Base-by-base conservation (phyloP, 2,797 vertebrate genomes). In the Champsocephalus esox region DNA sequence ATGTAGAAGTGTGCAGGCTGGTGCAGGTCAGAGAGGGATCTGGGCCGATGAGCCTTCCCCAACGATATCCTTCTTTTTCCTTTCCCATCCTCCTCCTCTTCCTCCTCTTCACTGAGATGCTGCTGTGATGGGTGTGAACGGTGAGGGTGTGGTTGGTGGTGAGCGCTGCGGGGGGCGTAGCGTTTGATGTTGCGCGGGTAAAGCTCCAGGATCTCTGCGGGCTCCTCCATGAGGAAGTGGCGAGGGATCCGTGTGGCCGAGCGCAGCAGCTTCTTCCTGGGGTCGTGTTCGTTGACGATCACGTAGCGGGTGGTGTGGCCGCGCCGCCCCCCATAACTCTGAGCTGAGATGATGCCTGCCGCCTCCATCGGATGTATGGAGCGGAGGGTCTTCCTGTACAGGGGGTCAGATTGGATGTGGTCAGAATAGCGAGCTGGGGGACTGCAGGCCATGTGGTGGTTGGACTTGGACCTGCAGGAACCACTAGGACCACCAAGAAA, bases 241-340 rank as follows among this genome's bases (percentile, higher is more conserved):
- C 95, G 93, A 3, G 96, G 96, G 54, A 96, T 80, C 14, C 96
- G 92, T 1, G 95, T 92, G 19, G 93, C 49, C 0, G 95, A 94
- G 34, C 90, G 95, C 52, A 94, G 44, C 0, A 95, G 76, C 75
- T 96, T 97, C 77, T 93, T 95, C 62, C 92, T 92, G 62, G 95
- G 75, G 45, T 96, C 95, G 0, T 91, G 94, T 84, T 98, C 97
- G 0, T 96, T 96, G 57, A 97, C 90, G 2, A 98, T 81, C 34
- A 95, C 94, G 50, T 97, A 98, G 41, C 95, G 94, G 16, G 96
- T 94, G 49, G 93, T 62, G 3, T 88, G 95, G 4, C 94, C 86
- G 0, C 93, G 89, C 0, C 84, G 93, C 16, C 92, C 94, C 10
- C 80, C 75, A 12, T 93, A 93, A 49, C 85, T 90, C 19, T 94